These are phyloP conservation scores for Phymatocera aterrima DNA, from an alignment of 2,888 invertebrate genomes.

Conservation along the genomic window DNA sequence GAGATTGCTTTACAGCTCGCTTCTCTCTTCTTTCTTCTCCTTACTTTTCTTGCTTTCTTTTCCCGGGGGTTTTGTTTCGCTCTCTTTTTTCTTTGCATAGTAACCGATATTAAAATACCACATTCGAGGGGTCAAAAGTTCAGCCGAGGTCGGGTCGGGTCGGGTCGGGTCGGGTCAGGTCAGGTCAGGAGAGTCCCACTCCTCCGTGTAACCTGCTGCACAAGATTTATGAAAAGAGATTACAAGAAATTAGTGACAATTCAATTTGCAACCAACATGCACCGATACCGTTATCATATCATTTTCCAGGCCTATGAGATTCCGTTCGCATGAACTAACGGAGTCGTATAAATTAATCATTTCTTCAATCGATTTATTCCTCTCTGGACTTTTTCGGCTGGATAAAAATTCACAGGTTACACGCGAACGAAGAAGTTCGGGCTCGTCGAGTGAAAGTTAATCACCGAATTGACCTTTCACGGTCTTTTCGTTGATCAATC, in stretches of 20 bases:
- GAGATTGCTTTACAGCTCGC: not conserved
- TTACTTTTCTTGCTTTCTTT: too few species aligned
- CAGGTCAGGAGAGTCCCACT: not conserved
- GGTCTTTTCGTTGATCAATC: too few species aligned
- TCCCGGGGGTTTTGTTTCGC: too few species aligned
- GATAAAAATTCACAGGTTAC: too few species aligned
- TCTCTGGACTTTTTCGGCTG: too few species aligned
- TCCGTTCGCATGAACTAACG: not conserved
- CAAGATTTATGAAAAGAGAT: not conserved
- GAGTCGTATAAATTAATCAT: not conserved
- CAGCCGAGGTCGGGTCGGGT: constrained; percentile 16
- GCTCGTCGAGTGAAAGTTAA: too few species aligned
- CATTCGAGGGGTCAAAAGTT: constrained; percentile 8
- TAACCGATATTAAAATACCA: not conserved
- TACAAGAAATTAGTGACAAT: constrained; percentile 6
- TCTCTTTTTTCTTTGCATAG: too few species aligned
- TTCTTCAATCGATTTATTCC: too few species aligned
- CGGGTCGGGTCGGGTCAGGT: not conserved
- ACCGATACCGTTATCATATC: not conserved
- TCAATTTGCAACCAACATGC: not conserved
- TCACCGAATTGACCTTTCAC: too few species aligned
- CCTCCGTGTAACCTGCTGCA: not conserved
- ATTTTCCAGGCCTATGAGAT: not conserved
- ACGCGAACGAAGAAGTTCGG: too few species aligned
- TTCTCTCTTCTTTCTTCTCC: not conserved